phyloP scores from a whole-genome alignment of 2,888 invertebrate genomes.

The Gastrophysa polygoni region DNA sequence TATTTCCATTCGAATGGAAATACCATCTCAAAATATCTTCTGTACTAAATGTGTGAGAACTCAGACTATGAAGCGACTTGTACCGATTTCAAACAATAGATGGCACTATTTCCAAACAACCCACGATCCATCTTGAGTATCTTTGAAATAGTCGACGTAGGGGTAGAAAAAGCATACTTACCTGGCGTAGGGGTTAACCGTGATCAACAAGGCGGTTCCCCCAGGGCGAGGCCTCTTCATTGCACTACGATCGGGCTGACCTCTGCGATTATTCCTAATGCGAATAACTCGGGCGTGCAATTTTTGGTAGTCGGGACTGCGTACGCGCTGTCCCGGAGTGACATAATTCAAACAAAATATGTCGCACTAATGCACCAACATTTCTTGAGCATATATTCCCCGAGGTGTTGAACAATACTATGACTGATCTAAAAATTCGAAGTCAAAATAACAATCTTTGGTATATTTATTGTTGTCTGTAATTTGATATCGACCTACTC shows the following conservation, averaged over 20 bases:
- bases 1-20: too few relatives aligned
- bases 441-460: too few relatives aligned
- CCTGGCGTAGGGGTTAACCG: conserved; percentile 65
- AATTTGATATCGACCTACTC: too few relatives aligned
- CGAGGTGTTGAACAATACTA: too few relatives aligned
- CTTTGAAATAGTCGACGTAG: neutral
- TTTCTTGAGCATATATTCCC: neutral
- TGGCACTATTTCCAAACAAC: neutral
- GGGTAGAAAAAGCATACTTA: conserved; percentile 48
- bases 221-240: conserved; percentile 72
- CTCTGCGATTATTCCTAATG: conserved; percentile 4
- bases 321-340: conserved; percentile 65
- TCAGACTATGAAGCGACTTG: too few relatives aligned
- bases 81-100: neutral
- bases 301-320: conserved; percentile 72
- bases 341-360: too few relatives aligned
- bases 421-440: too few relatives aligned
- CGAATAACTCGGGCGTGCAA: conserved; percentile 70
- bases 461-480: too few relatives aligned
- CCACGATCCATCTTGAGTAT: neutral
- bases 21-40: too few relatives aligned
- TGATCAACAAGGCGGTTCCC: conserved; percentile 70
- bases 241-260: conserved; percentile 69
- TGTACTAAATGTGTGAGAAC: too few relatives aligned
- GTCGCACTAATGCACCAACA: neutral